phyloP scores from a whole-genome alignment of 2,797 vertebrate species.

The Vireo griseus region DNA sequence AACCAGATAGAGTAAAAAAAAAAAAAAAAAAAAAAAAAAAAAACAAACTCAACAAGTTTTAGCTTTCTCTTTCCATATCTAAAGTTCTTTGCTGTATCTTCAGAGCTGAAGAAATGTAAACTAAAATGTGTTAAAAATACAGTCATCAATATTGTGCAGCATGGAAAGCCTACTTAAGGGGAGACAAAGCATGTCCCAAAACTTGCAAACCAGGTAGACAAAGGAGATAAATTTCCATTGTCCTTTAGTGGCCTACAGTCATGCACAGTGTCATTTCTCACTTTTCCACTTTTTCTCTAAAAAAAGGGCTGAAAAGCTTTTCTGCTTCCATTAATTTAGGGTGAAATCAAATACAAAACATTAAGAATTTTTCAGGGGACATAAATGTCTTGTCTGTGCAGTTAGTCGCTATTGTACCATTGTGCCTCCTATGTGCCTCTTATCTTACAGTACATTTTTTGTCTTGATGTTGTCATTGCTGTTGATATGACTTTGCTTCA shows the following conservation, averaged over 20 bases:
- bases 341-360: not conserved
- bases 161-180: not conserved
- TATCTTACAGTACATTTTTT: not conserved
- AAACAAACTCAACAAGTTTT: not conserved
- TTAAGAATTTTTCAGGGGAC: not conserved
- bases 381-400: not conserved
- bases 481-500: not conserved
- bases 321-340: not conserved
- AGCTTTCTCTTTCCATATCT: not conserved
- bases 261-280: not conserved
- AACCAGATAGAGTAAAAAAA: not conserved
- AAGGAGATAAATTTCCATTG: not conserved
- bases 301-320: not conserved
- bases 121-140: not conserved
- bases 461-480: not conserved
- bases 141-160: not conserved
- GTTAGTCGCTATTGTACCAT: not conserved
- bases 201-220: not conserved
- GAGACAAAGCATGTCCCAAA: not conserved
- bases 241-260: not conserved
- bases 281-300: not conserved
- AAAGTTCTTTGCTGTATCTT: not conserved
- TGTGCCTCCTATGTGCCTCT: not conserved
- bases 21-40: fast-evolving
- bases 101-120: not conserved